Conservation (phyloP, 30 jellyfish, hydroid and myxozoan species). For the Catostylus mosaicus region DNA sequence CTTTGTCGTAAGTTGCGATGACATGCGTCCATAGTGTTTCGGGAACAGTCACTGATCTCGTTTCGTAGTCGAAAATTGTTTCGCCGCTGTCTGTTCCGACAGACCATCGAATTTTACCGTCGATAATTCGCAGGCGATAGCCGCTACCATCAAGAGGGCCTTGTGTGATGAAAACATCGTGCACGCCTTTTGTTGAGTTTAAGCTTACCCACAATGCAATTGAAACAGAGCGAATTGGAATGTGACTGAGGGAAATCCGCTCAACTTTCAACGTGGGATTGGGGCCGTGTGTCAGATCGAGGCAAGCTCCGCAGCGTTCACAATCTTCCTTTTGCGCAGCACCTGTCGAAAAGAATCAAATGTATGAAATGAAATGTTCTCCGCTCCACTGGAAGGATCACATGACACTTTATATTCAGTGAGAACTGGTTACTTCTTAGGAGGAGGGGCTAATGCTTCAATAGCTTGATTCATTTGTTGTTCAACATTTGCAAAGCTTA, state of each 20-base stretch:
- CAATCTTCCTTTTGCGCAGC: constrained; percentile 91
- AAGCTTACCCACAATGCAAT: constrained; percentile 89
- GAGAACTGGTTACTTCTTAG: too few species aligned
- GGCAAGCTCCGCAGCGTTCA: constrained; percentile 95
- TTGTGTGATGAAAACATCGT: constrained; percentile 87
- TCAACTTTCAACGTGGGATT: constrained; percentile 86
- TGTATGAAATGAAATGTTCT: too few species aligned
- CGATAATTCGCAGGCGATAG: constrained; percentile 83
- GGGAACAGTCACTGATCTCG: constrained; percentile 76
- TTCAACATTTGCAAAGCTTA: too few species aligned
- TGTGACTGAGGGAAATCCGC: constrained; percentile 73
- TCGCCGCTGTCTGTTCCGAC: constrained; percentile 92
- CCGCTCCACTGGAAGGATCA: too few species aligned
- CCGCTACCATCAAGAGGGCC: constrained; percentile 89
- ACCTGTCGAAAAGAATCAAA: too few species aligned
- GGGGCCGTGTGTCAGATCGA: constrained; percentile 86
- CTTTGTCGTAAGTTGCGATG: constrained; percentile 78
- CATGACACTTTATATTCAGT: too few species aligned
- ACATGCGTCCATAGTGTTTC: constrained; percentile 97
- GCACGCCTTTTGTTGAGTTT: constrained; percentile 86
- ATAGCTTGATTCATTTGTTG: too few species aligned
- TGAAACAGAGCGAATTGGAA: constrained; percentile 87
- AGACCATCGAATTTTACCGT: constrained; percentile 91
- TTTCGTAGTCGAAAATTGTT: constrained; percentile 75
- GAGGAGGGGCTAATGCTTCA: too few species aligned